Conservation (phyloP, 2,797 vertebrate species). For the Eospalax fontanierii region DNA sequence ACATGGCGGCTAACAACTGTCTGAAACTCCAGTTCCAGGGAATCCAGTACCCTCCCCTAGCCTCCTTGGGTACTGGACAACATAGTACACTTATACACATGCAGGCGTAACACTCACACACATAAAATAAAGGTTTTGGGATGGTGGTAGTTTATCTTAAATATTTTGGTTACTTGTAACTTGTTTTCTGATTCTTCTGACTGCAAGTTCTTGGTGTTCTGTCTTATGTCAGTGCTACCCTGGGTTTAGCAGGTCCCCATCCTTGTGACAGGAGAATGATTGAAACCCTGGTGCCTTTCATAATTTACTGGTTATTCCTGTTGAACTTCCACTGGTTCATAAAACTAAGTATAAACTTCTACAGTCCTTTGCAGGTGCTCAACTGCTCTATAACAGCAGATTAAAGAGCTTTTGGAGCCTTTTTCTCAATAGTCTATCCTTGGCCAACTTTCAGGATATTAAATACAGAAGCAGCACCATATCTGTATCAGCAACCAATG, state of each 20-base stretch:
- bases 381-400: not conserved
- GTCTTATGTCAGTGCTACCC: not conserved
- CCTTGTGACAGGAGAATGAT: not conserved
- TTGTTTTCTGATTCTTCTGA: not conserved
- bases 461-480: not conserved
- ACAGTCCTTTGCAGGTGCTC: not conserved
- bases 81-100: too few species aligned
- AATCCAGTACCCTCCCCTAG: too few species aligned
- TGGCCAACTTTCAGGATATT: not conserved
- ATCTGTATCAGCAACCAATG: not conserved
- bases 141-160: conserved; percentile 10
- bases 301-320: not conserved
- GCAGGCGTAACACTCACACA: too few species aligned
- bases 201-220: not conserved
- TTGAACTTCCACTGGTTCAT: not conserved
- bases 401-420: not conserved
- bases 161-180: conserved; percentile 6
- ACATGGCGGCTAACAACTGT: too few species aligned
- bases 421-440: not conserved
- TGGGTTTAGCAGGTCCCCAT: not conserved
- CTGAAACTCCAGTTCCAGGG: too few species aligned
- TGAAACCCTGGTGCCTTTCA: not conserved
- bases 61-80: too few species aligned
- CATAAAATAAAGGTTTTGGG: too few species aligned
- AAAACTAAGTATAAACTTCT: not conserved